Evolutionary conservation across 2,888 invertebrate genomes (phyloP), one percentile per base, ranked within the genome.

Genomic region (Antitype chi): DNA sequence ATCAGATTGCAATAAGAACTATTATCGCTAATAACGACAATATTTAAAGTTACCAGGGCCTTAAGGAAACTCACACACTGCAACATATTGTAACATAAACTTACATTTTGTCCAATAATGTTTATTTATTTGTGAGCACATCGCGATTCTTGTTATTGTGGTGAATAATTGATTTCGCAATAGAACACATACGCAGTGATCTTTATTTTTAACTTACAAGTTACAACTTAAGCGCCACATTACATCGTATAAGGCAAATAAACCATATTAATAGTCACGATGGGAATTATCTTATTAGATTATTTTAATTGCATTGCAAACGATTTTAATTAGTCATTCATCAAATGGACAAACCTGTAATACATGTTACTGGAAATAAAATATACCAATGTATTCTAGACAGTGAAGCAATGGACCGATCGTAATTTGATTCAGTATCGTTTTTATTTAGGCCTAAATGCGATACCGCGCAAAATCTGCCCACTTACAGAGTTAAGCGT

Each of bases 371-470:
- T 71, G 20, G 60, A 4, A 62, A 71, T 66, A 69, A 71, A 60
- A 63, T n/a, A 53, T 25, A 76, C 38, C 38, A 23, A 77, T 57
- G 70, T 64, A 60, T 72, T 67, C 66, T 43, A 57, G 23, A 71
- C 47, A 73, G 69, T 60, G 68, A 73, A 71, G 74, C 69, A 81
- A 76, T 78, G 75, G 71, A 77, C 74, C 74, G 84, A 78, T 80
- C 60, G 69, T 87, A 87, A 86, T 93, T 92, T 88, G 88, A 92
- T 94, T 93, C 87, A 89, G 89, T 90, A 90, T 91, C 90, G 89
- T 92, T 94, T 94, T 94, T 94, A 94, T 94, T 95, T 95, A 95
- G 96, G 96, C 96, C 95, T 95, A 95, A 96, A 94, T 94, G 93
- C 93, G 94, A 93, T 94, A 93, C 93, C 93, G 94, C 90, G 89